Evolutionary conservation across 2,113 vertebrate genomes (phyloP), one percentile per base, ranked within the genome.

Genomic region (Ascaphus truei): DNA sequence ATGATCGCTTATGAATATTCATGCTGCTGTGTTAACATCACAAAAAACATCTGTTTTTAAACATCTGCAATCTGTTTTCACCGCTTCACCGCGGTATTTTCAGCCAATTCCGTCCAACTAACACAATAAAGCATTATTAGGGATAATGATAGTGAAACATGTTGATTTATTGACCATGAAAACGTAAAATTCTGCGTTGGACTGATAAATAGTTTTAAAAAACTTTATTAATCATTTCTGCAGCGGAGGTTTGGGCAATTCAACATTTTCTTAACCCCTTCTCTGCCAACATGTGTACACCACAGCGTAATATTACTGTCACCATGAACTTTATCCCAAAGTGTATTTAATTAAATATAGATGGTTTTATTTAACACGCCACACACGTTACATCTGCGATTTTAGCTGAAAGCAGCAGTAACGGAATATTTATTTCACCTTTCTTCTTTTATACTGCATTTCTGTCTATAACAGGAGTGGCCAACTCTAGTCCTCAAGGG

Each of bases 11-110:
- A 92, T 91, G 88, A 90, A 92, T 91, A 92, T 92, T 91, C 88
- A 92, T 91, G 84, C 79, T 83, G 83, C 85, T 80, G 84, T 83
- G 81, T 88, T 85, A 88, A 85, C 84, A 88, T 90, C 87, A 90
- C 15, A 81, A 83, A 82, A 84, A 90, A 89, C 90, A 91, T 89
- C 90, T 92, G 90, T 86, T 92, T 89, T 81, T 71, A 84, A 90
- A 89, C 88, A 89, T 88, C 89, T 88, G 86, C 89, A 90, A 90
- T 90, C 89, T 92, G 90, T 89, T 92, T 89, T 90, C 88, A 91
- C 85, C 88, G 89, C 86, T 81, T 86, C 75, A 4, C 83, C 86
- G 47, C 34, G 62, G 85, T 88, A 86, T 86, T 90, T 85, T 87
- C 88, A 89, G 41, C 12, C 53, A 48, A 91, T 92, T 90, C 91